These are phyloP conservation scores for Neolamprologus tretocephalus DNA, from an alignment of 2,113 vertebrate species.

Conservation along the genomic window DNA sequence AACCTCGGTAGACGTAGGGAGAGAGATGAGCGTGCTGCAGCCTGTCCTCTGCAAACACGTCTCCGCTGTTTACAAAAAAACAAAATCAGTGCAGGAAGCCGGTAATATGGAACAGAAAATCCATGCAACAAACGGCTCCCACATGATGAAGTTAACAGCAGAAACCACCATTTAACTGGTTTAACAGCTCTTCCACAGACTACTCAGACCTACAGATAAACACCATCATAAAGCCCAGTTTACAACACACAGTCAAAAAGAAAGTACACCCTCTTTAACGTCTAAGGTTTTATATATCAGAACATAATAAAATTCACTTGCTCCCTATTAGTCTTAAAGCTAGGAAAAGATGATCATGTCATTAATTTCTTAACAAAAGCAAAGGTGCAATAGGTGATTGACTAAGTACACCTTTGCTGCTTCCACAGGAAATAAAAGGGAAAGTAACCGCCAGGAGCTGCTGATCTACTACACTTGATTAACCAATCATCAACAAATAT, in stretches of 20 bases:
- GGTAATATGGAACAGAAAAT: background rate
- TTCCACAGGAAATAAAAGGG: background rate
- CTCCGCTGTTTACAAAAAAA: constrained; percentile 12
- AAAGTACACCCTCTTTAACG: background rate
- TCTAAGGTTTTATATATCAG: background rate
- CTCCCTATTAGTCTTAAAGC: background rate
- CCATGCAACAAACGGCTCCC: background rate
- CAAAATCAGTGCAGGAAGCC: background rate
- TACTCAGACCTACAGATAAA: background rate
- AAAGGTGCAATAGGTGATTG: background rate
- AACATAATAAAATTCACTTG: background rate
- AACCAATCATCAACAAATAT: background rate
- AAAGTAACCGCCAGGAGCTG: background rate
- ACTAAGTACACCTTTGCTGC: background rate
- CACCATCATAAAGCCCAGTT: background rate
- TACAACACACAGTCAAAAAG: background rate
- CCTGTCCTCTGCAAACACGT: constrained; percentile 14
- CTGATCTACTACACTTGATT: background rate
- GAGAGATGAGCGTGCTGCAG: constrained; percentile 11
- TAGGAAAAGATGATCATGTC: background rate
- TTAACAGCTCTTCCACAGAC: background rate
- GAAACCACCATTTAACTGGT: background rate
- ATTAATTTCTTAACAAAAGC: background rate
- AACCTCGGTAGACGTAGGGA: background rate
- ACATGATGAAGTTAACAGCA: background rate